phyloP scores from a whole-genome alignment of 2,888 invertebrate species.

The Lingula anatina region DNA sequence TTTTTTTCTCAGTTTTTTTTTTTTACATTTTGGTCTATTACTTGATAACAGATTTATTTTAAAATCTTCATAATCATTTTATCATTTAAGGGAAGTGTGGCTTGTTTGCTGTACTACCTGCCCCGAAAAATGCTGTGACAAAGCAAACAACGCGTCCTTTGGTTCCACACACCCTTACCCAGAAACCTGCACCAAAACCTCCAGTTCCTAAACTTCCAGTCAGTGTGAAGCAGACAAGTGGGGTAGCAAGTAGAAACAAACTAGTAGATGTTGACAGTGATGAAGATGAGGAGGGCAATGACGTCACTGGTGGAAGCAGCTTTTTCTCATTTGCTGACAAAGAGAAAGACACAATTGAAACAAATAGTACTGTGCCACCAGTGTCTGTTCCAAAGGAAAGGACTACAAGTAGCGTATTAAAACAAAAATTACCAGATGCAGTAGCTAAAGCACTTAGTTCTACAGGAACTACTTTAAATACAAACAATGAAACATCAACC shows the following conservation, averaged over 20 bases:
- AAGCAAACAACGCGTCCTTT: constrained; percentile 4
- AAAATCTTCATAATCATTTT: too few species aligned
- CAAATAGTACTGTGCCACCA: neutral
- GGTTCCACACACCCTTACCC: constrained; percentile 5
- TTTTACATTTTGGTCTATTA: too few species aligned
- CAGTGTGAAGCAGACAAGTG: neutral
- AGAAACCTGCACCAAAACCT: constrained; percentile 2
- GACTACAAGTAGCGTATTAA: too few species aligned
- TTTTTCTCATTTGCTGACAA: neutral
- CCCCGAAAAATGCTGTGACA: constrained; percentile 3
- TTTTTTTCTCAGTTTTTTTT: too few species aligned
- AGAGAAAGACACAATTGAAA: neutral
- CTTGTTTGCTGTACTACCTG: constrained; percentile 5
- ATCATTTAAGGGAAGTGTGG: too few species aligned
- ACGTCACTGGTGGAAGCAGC: neutral
- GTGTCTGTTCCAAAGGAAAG: neutral
- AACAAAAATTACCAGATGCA: too few species aligned
- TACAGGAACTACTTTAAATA: too few species aligned
- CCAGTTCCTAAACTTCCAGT: neutral
- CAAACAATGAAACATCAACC: too few species aligned
- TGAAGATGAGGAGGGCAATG: too few species aligned
- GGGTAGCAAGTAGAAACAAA: constrained; percentile 9
- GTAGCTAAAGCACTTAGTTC: too few species aligned
- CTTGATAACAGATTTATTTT: too few species aligned
- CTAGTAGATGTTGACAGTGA: constrained; percentile 22